Evolutionary conservation across 2,113 vertebrate genomes (phyloP).

Genomic region (Gymnobelideus leadbeateri): DNA sequence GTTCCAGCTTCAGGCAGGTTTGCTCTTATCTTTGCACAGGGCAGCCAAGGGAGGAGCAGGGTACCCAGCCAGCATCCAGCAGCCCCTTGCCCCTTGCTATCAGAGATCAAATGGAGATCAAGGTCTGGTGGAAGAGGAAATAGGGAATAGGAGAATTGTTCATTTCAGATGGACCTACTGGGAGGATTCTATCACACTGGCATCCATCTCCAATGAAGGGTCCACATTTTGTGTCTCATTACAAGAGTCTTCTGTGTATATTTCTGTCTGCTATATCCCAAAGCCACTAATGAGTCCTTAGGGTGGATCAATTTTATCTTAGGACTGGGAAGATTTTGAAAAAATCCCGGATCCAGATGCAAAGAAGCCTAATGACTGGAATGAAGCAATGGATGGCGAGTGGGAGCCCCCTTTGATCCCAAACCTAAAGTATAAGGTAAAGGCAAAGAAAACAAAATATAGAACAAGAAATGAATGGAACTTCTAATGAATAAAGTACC

Average conservation of each 20-base stretch:
- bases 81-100: background rate
- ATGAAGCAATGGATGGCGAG: conserved; percentile 91
- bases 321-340: conserved; percentile 91
- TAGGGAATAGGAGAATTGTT: background rate
- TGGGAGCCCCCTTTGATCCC: conserved; percentile 90
- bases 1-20: background rate
- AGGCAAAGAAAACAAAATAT: conserved; percentile 13
- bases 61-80: too few species aligned
- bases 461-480: conserved; percentile 10
- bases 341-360: conserved; percentile 90
- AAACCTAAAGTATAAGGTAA: conserved; percentile 90
- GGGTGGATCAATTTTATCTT: conserved; percentile 51
- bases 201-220: background rate
- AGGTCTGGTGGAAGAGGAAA: background rate
- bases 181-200: background rate
- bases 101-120: background rate
- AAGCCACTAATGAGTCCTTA: conserved; percentile 7
- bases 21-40: background rate
- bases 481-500: conserved; percentile 18
- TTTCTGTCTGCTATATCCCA: conserved; percentile 13
- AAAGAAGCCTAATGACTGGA: conserved; percentile 90
- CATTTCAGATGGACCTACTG: background rate
- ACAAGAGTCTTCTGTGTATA: background rate
- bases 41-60: background rate
- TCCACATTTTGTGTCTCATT: background rate